phyloP scores from a whole-genome alignment of 2,888 invertebrate species.

The Smittia aterrima region DNA sequence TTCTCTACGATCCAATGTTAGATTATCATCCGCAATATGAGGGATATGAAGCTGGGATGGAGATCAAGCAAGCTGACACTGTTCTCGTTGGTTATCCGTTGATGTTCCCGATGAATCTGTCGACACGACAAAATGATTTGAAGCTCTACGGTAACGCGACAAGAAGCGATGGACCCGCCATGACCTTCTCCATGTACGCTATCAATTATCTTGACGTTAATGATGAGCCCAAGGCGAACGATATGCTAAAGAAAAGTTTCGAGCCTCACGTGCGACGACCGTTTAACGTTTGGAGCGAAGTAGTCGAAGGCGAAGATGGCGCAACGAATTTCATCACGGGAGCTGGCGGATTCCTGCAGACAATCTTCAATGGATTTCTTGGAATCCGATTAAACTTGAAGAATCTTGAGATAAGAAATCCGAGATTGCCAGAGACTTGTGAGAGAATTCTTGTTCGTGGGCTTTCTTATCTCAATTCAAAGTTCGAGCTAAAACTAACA shows the following conservation, averaged over 20 bases:
- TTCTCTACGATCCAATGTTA: conserved; percentile 56
- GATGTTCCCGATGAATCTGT: conserved; percentile 58
- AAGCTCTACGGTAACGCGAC: conserved; percentile 59
- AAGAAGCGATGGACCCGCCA: conserved; percentile 58
- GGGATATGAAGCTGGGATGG: conserved; percentile 55
- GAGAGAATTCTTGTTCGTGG: conserved; percentile 54
- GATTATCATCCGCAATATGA: conserved; percentile 62
- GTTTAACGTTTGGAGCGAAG: conserved; percentile 64
- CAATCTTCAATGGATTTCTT: conserved; percentile 60
- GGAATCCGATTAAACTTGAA: conserved; percentile 56
- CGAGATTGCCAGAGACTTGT: conserved; percentile 54
- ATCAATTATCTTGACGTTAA: conserved; percentile 57
- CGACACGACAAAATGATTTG: conserved; percentile 58
- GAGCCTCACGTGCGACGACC: conserved; percentile 59
- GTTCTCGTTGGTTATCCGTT: conserved; percentile 60
- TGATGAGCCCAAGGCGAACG: conserved; percentile 53
- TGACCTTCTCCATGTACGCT: conserved; percentile 66
- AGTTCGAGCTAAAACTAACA: neutral
- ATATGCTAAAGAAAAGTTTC: conserved; percentile 57
- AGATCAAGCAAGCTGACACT: conserved; percentile 62
- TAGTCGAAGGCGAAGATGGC: conserved; percentile 55
- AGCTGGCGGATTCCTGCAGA: conserved; percentile 62
- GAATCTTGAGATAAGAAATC: conserved; percentile 54
- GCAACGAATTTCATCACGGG: conserved; percentile 63
- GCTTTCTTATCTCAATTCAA: conserved; percentile 43